These are phyloP conservation scores for Gryllus bimaculatus DNA, from an alignment of 1,140 invertebrate species.

Conservation along the genomic window DNA sequence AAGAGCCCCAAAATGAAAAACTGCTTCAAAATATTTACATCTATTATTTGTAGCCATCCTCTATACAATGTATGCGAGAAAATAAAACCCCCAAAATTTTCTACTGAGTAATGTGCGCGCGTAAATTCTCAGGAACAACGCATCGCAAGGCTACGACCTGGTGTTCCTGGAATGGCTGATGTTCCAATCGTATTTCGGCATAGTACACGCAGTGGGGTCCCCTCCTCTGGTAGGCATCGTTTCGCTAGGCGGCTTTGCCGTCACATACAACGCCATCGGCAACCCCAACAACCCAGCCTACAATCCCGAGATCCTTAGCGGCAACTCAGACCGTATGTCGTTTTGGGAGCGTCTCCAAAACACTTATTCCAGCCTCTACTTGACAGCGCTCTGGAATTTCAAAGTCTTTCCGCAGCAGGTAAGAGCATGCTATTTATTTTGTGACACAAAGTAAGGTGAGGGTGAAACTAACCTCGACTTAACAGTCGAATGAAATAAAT, in stretches of 20 bases:
- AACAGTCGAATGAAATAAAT: too few relatives aligned
- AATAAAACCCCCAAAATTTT: too few relatives aligned
- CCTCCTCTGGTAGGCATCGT: background rate
- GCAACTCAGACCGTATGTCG: slow-evolving; percentile 26
- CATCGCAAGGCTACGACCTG: background rate
- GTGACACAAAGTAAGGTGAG: too few relatives aligned
- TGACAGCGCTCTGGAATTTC: background rate
- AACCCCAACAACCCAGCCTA: slow-evolving; percentile 24
- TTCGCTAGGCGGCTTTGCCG: background rate
- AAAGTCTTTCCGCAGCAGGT: background rate
- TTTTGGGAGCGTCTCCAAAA: slow-evolving; percentile 26
- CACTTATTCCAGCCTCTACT: background rate
- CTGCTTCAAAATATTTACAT: too few relatives aligned
- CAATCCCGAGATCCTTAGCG: slow-evolving; percentile 24
- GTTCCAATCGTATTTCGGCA: slow-evolving; percentile 8
- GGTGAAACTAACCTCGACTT: too few relatives aligned
- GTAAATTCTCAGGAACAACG: too few relatives aligned
- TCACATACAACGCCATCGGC: slow-evolving; percentile 3
- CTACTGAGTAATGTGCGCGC: too few relatives aligned
- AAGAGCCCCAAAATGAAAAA: too few relatives aligned
- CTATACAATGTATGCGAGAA: too few relatives aligned
- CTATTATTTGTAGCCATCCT: too few relatives aligned
- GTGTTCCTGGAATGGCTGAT: slow-evolving; percentile 8
- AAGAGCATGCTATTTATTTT: too few relatives aligned
- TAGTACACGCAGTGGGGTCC: slow-evolving; percentile 9